These are phyloP conservation scores for Caenorhabditis sp. DNA, from an alignment of 2,888 invertebrate genomes.

Conservation along the genomic window DNA sequence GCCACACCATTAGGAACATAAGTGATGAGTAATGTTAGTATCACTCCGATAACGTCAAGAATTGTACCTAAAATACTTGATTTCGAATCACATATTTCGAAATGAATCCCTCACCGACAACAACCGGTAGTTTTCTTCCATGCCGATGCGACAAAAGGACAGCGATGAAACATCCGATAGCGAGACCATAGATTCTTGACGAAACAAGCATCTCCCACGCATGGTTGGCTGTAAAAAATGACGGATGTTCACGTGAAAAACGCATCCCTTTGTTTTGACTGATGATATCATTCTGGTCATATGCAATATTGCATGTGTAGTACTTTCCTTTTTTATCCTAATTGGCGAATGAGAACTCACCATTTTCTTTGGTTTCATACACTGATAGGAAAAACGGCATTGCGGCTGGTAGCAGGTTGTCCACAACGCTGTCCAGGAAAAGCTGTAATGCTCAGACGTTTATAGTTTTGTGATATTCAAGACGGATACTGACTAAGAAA, in stretches of 20 bases:
- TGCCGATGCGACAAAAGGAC: conserved; percentile 71
- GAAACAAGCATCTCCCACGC: conserved; percentile 80
- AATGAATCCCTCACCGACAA: conserved; percentile 57
- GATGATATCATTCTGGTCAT: conserved; percentile 20
- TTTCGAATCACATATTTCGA: background rate
- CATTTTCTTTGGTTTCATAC: conserved; percentile 70
- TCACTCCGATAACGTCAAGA: conserved; percentile 77
- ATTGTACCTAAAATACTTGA: conserved; percentile 61
- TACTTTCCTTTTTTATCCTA: background rate
- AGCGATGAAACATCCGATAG: conserved; percentile 77
- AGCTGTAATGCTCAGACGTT: conserved; percentile 60
- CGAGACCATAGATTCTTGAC: conserved; percentile 78
- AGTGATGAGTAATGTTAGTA: conserved; percentile 73
- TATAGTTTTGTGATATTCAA: background rate
- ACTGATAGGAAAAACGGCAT: conserved; percentile 73
- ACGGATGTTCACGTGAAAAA: conserved; percentile 29
- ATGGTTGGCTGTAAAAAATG: conserved; percentile 72
- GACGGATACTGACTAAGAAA: conserved; percentile 69
- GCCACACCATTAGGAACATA: conserved; percentile 71
- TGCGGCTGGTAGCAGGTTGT: conserved; percentile 79
- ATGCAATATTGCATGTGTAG: background rate
- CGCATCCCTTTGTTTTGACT: conserved; percentile 14
- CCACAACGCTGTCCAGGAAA: conserved; percentile 80
- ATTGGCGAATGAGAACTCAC: conserved; percentile 40
- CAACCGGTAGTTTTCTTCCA: conserved; percentile 64